phyloP scores from a whole-genome alignment of 2,797 vertebrate species.

The Masticophis lateralis region DNA sequence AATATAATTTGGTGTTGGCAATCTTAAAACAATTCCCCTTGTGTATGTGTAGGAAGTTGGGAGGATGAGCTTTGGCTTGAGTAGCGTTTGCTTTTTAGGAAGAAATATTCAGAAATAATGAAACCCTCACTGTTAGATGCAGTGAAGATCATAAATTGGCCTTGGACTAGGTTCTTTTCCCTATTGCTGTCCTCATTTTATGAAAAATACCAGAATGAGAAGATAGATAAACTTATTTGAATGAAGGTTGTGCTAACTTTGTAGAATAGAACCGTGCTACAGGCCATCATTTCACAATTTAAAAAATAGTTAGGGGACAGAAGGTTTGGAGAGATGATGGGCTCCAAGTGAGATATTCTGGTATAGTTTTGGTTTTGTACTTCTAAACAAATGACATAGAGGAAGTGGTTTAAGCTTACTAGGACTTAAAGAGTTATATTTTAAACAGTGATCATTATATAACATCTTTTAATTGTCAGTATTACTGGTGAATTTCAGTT shows the following conservation, averaged over 20 bases:
- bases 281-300: not conserved
- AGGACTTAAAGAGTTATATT: constrained; percentile 19
- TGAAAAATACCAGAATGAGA: not conserved
- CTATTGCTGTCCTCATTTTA: not conserved
- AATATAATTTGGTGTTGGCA: constrained; percentile 23
- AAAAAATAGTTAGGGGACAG: not conserved
- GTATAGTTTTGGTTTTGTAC: not conserved
- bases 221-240: not conserved
- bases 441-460: constrained; percentile 21
- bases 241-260: not conserved
- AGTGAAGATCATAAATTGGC: not conserved
- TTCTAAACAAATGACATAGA: not conserved
- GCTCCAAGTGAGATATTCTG: not conserved
- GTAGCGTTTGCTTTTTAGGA: not conserved
- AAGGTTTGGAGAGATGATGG: not conserved
- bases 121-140: not conserved
- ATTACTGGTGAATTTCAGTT: constrained; percentile 37
- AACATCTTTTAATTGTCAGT: constrained; percentile 33
- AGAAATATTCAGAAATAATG: constrained; percentile 19
- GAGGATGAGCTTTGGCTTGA: not conserved
- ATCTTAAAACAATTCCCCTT: not conserved
- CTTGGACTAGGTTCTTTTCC: not conserved
- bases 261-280: not conserved
- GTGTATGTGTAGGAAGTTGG: not conserved
- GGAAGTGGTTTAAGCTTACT: not conserved